phyloP scores from a whole-genome alignment of 2,888 invertebrate genomes.

The Ferrisia virgata region DNA sequence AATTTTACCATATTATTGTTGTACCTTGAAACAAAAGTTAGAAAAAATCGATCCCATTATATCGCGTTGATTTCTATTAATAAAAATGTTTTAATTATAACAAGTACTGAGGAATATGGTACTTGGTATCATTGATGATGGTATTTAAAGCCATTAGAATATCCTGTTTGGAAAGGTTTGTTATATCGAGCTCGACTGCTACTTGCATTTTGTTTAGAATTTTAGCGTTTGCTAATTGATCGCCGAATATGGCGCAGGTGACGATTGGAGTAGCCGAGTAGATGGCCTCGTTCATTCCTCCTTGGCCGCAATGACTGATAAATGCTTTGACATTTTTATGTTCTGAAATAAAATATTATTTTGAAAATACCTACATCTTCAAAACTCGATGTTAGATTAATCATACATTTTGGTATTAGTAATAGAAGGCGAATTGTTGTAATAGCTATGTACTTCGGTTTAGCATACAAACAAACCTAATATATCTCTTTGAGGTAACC shows the following conservation, averaged over 20 bases:
- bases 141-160: background rate
- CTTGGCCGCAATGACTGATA: background rate
- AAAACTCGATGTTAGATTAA: no score
- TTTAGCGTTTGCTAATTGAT: background rate
- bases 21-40: background rate
- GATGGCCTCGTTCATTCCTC: background rate
- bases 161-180: background rate
- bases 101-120: background rate
- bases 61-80: background rate
- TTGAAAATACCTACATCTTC: background rate
- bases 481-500: constrained; percentile 76
- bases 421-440: no score
- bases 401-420: no score
- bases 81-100: background rate
- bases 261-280: background rate
- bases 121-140: background rate
- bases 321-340: background rate
- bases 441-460: no score
- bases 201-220: background rate
- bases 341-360: background rate
- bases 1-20: background rate
- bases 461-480: constrained; percentile 58
- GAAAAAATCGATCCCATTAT: background rate
- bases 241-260: background rate
- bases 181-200: background rate